Base-by-base conservation (phyloP, 2,888 invertebrate species). In the Agapostemon virescens region DNA sequence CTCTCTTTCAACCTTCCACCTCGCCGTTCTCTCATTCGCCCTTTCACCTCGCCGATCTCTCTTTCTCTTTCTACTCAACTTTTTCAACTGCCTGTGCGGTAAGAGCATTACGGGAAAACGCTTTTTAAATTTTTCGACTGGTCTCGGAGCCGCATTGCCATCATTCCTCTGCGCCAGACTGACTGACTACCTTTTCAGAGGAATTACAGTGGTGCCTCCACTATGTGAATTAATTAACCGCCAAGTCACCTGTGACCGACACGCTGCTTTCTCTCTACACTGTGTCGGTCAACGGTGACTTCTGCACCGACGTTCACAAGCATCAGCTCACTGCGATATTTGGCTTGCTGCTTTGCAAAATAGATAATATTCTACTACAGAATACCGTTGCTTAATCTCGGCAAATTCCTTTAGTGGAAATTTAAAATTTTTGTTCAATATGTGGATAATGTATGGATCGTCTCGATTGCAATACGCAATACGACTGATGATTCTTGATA, bases 21-120 rank as follows among this genome's bases (percentile, higher is more conserved):
- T n/a, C 13, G 23, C 13, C 23, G 9, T 4, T 26, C 15, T 15
- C 26, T 26, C 26, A 9, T 2, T 58, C 17, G 30, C 20, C 7
- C 23, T 13, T 13, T 15, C 26, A 26, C 13, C 1, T 7, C n/a
- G n/a, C n/a, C n/a, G n/a, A n/a, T 17, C 3, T 1, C 9, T 3
- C 61, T 11, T 30, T 11, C 17, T n/a, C 63, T n/a, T 36, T 40
- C 66, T 74, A 74, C 74, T 77, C 63, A 66, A 81, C 71, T 69
- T 79, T 79, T 84, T 80, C 6, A 52, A 63, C 64, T 20, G 49
- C 15, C 45, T n/a, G 4, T 11, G 15, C 6, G 49, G 33, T 36
- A 74, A 69, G 58, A 66, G 69, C 63, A 45, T 77, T 74, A 68
- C 55, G 45, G 9, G 26, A 30, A 36, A 45, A 40, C 30, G 36